Base-by-base conservation (phyloP, 1,140 invertebrate species). In the Anastrepha obliqua region DNA sequence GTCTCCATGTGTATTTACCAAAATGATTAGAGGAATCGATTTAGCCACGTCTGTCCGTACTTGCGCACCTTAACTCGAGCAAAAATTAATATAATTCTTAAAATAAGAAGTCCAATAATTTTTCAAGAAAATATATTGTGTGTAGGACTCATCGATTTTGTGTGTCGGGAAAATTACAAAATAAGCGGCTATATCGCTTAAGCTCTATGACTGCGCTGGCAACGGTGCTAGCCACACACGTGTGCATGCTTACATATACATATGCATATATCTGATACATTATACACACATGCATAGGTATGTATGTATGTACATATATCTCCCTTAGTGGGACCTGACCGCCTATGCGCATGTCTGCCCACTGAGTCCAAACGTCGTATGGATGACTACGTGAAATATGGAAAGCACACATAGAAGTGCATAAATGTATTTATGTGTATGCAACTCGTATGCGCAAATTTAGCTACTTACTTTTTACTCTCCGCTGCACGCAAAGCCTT, bases 301-400 rank as follows among this genome's bases (percentile, higher is more conserved):
- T 6, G 1, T 20, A 42, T 6, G 1, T 20, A 65, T 5, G 29
- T 65, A 65, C 39, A 65, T n/a, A 65, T 29, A 74, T 51, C 44
- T 74, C 15, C 44, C 13, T n/a, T 81, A 20, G 47, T 47, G 20
- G 47, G 47, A 8, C 47, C 74, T 55, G 47, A 58, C 2, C 74
- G 17, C 74, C 47, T 55, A 51, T 81, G 74, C 74, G 74, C 74
- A 81, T 81, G 74, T 51, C 74, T 81, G 74, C 74, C 44, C 51
- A 81, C 74, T 81, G 74, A 81, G 74, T 55, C 55, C 55, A 81
- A 81, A 47, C 74, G 74, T 55, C 47, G 15, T 17, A 3, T 51
- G 20, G n/a, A 58, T 81, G 44, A 58, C 67, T 74, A 74, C 51
- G 42, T 47, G 6, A 0, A 29, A 67, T 39, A 67, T 67, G 67